These are phyloP conservation scores for Antitype chi DNA, from an alignment of 2,888 invertebrate species.

Conservation along the genomic window DNA sequence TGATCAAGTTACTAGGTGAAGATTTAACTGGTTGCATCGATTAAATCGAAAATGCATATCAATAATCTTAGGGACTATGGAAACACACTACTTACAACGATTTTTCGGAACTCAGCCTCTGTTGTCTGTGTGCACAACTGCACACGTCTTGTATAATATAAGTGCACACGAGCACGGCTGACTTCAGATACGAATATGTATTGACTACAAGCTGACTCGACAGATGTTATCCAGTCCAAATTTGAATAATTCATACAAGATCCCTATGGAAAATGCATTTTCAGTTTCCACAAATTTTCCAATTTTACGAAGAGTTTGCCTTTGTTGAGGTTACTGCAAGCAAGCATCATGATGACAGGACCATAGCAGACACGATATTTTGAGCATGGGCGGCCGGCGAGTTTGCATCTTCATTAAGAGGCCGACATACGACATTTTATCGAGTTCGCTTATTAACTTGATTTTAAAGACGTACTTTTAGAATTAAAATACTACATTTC, in stretches of 20 bases:
- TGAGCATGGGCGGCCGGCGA: background rate
- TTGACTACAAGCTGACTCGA: background rate
- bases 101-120: background rate
- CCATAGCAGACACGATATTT: slow-evolving; percentile 8
- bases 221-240: background rate
- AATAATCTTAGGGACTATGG: background rate
- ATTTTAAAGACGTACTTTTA: too few species aligned
- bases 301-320: background rate
- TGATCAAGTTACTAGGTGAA: background rate
- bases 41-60: background rate
- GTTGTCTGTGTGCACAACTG: background rate
- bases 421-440: too few species aligned
- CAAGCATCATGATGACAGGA: background rate
- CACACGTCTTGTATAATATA: background rate
- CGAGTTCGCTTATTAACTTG: too few species aligned
- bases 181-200: background rate
- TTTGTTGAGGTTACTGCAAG: slow-evolving; percentile 6
- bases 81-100: background rate
- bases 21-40: background rate
- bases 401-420: background rate
- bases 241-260: background rate
- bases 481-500: too few species aligned
- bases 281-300: background rate
- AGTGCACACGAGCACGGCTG: background rate
- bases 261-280: background rate